These are phyloP conservation scores for Ceyx melanurus DNA, from an alignment of 2,113 vertebrate genomes.

Conservation along the genomic window DNA sequence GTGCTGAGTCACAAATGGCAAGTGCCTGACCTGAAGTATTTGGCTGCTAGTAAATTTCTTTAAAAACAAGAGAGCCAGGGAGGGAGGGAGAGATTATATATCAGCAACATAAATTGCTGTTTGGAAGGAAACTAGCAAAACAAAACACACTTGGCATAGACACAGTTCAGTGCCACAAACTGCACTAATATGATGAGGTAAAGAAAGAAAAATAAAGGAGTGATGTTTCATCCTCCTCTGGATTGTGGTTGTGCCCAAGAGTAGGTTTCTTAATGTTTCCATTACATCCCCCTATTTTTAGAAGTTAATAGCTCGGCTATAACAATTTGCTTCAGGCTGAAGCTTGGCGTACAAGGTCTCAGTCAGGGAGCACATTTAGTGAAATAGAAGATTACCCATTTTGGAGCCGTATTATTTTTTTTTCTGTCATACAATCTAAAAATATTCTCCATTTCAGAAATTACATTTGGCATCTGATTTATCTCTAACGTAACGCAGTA, in stretches of 20 bases:
- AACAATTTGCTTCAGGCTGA: conserved; percentile 77
- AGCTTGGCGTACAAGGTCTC: conserved; percentile 53
- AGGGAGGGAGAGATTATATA: not conserved
- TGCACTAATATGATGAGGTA: not conserved
- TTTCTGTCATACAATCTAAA: conserved; percentile 59
- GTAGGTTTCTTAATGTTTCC: conserved; percentile 65
- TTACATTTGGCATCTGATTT: conserved; percentile 58
- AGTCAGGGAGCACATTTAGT: conserved; percentile 68
- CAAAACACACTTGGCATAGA: not conserved
- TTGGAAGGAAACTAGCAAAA: conserved; percentile 3
- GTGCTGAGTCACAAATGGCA: not conserved
- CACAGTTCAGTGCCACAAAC: not conserved
- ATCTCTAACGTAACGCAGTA: conserved; percentile 47
- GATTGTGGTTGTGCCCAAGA: conserved; percentile 33
- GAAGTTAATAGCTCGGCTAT: conserved; percentile 73
- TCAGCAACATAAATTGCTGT: not conserved
- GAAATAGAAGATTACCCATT: conserved; percentile 71
- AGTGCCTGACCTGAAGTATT: conserved; percentile 24
- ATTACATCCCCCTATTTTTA: conserved; percentile 73
- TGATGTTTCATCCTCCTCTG: conserved; percentile 13
- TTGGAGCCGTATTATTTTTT: conserved; percentile 3
- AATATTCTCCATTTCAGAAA: conserved; percentile 66
- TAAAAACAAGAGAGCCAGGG: not conserved
- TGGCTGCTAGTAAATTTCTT: not conserved
- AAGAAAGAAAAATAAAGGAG: not conserved